Base-by-base conservation (phyloP, 1,140 invertebrate species). In the Lanistes nyassanus region DNA sequence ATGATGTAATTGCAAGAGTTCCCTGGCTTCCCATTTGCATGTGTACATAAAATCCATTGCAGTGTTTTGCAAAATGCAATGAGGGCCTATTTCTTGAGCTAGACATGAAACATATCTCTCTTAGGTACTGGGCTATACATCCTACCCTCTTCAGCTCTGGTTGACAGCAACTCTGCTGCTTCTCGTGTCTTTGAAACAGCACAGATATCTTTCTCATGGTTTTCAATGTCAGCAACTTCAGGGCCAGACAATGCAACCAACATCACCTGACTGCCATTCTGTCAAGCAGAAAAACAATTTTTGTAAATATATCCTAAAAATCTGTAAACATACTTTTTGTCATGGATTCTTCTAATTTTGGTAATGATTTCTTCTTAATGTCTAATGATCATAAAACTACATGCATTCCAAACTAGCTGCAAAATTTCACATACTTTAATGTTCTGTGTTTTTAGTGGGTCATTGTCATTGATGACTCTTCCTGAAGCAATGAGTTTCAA, bases 401-500 rank as follows among this genome's bases (percentile, higher is more conserved):
- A 13, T 47, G 9, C 9, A 47, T 87, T 88, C 75, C 60, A 16
- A 39, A 70, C 23, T 16, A 58, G 31, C 19, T 4, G 3, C 16
- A 67, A 7, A n/a, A 42, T 53, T 3, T 74, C 73, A 34, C 36
- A 36, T 75, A 86, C 85, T 80, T 92, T 92, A 21, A 93, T 83
- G 65, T 91, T 90, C 83, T 94, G 93, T 31, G 87, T 85, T 13
- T 87, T 81, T 6, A 94, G 82, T 7, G 84, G 88, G 37, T 81
- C 71, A 13, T 88, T 84, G 68, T 91, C 87, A n/a, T 90, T 89
- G n/a, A 94, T 86, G 21, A 94, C 90, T 84, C 90, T 91, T 2
- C 94, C 94, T 76, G 90, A 89, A 70, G 89, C 90, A 81, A 94
- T 94, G 19, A 94, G 86, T 80, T 94, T 94, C 0, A 94, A 91